phyloP scores from a whole-genome alignment of 2,113 vertebrate species.

The Leptodactylus fuscus region DNA sequence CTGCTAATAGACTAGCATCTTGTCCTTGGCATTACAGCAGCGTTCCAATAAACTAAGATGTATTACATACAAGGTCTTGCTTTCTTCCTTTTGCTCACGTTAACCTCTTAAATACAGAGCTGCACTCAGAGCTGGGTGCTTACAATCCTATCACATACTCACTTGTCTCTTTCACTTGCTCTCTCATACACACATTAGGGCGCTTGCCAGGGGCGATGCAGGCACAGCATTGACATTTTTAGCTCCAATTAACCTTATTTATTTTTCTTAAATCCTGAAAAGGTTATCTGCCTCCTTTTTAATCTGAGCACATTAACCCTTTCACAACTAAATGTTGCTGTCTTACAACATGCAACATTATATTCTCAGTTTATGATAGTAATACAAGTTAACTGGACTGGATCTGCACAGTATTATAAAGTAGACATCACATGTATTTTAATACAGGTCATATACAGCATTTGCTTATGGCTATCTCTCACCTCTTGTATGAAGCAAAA shows the following conservation, averaged over 20 bases:
- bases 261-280: constrained; percentile 16
- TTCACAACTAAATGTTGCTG: background rate
- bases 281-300: constrained; percentile 33
- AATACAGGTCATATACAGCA: no score
- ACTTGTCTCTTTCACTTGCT: constrained; percentile 15
- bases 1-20: no score
- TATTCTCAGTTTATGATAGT: no score
- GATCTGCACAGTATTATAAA: no score
- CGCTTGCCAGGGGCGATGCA: background rate
- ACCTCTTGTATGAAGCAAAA: no score
- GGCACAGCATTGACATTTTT: constrained; percentile 30
- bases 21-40: no score
- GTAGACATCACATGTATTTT: no score
- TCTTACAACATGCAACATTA: background rate
- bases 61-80: background rate
- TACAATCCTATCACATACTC: background rate
- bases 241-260: constrained; percentile 42
- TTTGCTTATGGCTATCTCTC: no score
- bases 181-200: constrained; percentile 32
- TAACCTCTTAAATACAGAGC: background rate
- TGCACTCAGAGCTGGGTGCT: background rate
- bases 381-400: no score
- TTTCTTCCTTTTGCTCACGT: background rate
- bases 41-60: no score
- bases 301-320: constrained; percentile 10